A percentile compares a stretch with the other conserved stretches of the same genome.
phyloP scores from a whole-genome alignment of 2,113 vertebrate species.

The Nanorana parkeri region DNA sequence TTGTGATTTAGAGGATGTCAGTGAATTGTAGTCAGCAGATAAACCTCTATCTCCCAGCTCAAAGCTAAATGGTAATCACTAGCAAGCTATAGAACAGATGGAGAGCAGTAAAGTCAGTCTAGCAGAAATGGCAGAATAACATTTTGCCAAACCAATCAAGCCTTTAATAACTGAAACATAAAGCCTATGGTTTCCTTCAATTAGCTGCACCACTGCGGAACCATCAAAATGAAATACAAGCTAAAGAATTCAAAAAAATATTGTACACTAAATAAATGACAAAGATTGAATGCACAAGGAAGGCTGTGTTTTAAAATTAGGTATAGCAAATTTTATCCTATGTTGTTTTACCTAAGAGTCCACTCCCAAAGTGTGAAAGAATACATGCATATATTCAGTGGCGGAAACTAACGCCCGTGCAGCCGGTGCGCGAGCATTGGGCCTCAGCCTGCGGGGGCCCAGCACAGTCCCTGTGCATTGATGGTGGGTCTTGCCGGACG shows the following conservation, averaged over 20 bases:
- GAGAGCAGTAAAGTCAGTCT: constrained; percentile 49
- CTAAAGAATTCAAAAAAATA: neutral
- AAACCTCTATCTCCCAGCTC: neutral
- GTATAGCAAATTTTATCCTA: neutral
- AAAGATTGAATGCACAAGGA: neutral
- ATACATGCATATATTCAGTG: too few relatives aligned
- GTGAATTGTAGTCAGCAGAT: neutral
- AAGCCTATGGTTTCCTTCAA: constrained; percentile 12
- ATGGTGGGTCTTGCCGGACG: too few relatives aligned
- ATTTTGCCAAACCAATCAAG: constrained; percentile 31
- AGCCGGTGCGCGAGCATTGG: too few relatives aligned
- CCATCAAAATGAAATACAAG: neutral
- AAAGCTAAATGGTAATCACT: constrained; percentile 3
- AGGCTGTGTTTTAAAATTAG: neutral
- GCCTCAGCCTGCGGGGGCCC: too few relatives aligned
- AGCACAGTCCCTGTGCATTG: too few relatives aligned
- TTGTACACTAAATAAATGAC: neutral
- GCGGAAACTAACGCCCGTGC: too few relatives aligned
- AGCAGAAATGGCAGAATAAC: constrained; percentile 48
- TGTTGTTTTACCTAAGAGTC: too few relatives aligned
- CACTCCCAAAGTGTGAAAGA: too few relatives aligned
- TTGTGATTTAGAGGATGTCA: neutral
- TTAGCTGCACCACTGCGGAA: constrained; percentile 19
- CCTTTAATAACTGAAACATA: constrained; percentile 31
- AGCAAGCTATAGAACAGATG: constrained; percentile 44